These are phyloP conservation scores for Mythimna vitellina DNA, from an alignment of 2,888 invertebrate species.

Conservation along the genomic window DNA sequence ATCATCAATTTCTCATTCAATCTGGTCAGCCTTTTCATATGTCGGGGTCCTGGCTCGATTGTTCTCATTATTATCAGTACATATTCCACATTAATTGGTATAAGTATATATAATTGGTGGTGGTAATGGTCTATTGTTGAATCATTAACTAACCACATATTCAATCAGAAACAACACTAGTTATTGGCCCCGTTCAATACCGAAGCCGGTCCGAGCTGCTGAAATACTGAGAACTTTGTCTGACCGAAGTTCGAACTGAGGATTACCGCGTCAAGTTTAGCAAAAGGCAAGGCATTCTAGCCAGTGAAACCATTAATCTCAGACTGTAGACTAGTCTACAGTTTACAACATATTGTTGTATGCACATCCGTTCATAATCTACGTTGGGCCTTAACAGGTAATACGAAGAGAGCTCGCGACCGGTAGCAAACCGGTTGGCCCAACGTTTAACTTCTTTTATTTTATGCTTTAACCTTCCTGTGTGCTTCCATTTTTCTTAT, in stretches of 20 bases:
- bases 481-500: constrained; percentile 3
- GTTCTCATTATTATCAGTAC: no score
- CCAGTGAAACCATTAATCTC: no score
- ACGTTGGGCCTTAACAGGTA: background rate
- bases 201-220: no score
- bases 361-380: background rate
- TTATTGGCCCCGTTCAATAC: background rate
- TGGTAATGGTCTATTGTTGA: no score
- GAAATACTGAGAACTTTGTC: no score
- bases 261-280: background rate
- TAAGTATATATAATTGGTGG: no score
- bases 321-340: background rate
- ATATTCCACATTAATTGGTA: no score
- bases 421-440: constrained; percentile 14
- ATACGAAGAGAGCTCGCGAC: background rate
- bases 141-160: no score
- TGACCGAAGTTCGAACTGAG: background rate
- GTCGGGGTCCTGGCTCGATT: no score
- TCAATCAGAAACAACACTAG: no score
- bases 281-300: background rate
- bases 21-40: background rate
- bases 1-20: background rate
- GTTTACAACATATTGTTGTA: background rate
- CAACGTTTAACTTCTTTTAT: constrained; percentile 8
- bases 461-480: background rate